Base-by-base conservation (phyloP, 2,113 vertebrate genomes). In the Malurus melanocephalus region DNA sequence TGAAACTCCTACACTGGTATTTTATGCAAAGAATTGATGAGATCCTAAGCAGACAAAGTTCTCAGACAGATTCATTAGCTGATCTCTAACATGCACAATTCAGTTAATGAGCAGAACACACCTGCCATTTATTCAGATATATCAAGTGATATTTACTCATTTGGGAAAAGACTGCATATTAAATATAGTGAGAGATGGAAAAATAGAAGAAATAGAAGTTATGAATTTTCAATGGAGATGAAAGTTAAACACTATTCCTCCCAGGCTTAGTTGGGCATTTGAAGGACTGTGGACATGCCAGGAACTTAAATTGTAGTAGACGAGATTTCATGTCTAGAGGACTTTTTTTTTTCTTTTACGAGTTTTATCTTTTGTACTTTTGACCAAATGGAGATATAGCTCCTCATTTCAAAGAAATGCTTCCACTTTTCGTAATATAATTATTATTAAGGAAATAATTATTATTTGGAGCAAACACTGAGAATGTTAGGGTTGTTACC, bases 1-100 rank as follows among this genome's bases (percentile, higher is more conserved):
- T 87, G 80, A 92, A 94, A 86, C 62, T 76, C 22, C 49, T 93
- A 49, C 42, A 32, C 8, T 73, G 43, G 48, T 82, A 45, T 87
- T 95, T 69, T 85, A 52, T 74, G 11, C 28, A 78, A 52, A 87
- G 48, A 92, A 80, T 46, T 85, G 35, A 92, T 64, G 74, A 82
- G 57, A 45, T 75, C 22, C 45, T 85, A 52, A 87, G 64, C 48
- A 91, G 55, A 49, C 48, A 52, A 17, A 45, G 22, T 83, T 62
- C 40, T 92, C n/a, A 62, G 74, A 78, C 53, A 86, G 46, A 73
- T 79, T 88, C 74, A 80, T 94, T 91, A 93, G 21, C 42, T 89
- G 48, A 40, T 92, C 35, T 77, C 85, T 88, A 82, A 56, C 48
- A 91, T 67, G 33, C 45, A 73, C 43, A 55, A 52, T 67, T 51